These are phyloP conservation scores for Silurus asotus DNA, from an alignment of 2,113 vertebrate species.

Conservation along the genomic window DNA sequence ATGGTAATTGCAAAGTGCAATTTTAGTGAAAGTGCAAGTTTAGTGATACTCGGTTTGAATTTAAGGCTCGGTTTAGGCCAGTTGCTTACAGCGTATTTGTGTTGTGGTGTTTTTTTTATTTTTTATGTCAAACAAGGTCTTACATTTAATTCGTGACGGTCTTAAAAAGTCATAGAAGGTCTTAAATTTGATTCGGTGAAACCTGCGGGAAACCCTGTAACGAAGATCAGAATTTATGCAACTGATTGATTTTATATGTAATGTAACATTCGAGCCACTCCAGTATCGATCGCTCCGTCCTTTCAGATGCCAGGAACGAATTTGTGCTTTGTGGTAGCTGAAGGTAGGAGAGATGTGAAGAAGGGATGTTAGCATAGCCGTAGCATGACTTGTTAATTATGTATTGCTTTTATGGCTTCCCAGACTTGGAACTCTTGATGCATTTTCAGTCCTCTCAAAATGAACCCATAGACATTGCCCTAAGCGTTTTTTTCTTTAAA, in stretches of 20 bases:
- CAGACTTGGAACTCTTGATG: not conserved
- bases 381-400: slow-evolving; percentile 37
- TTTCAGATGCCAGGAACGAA: not conserved
- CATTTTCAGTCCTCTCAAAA: not conserved
- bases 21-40: no score
- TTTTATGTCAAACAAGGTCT: no score
- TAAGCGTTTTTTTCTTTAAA: not conserved
- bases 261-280: slow-evolving; percentile 54
- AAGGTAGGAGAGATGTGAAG: not conserved
- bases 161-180: no score
- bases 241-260: slow-evolving; percentile 54
- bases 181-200: no score
- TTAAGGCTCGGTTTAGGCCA: no score
- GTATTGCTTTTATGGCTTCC: slow-evolving; percentile 27
- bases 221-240: slow-evolving; percentile 58
- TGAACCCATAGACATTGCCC: not conserved
- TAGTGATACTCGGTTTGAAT: no score
- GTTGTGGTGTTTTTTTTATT: no score
- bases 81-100: no score
- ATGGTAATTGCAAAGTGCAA: no score
- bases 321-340: not conserved
- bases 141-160: no score
- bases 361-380: not conserved
- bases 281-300: slow-evolving; percentile 18
- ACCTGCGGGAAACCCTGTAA: not conserved